Conservation (phyloP, 2,797 vertebrate species). For the Mus caroli region DNA sequence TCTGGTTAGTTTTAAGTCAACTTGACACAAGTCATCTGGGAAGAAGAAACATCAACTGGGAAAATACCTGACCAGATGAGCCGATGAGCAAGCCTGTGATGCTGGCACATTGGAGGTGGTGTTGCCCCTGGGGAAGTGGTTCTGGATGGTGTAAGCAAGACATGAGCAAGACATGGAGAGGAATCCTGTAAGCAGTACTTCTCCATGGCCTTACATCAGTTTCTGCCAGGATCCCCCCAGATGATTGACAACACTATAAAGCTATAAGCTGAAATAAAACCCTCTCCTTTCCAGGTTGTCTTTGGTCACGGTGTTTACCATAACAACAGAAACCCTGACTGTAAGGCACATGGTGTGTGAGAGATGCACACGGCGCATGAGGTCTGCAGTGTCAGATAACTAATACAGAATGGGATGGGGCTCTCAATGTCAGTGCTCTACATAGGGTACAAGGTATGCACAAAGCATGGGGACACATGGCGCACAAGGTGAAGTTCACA, state of each 20-base stretch:
- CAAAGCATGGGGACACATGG: not conserved
- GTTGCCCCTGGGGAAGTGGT: not conserved
- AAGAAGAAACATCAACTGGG: not conserved
- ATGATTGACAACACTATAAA: not conserved
- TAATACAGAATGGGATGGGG: not conserved
- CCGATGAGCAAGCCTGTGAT: not conserved
- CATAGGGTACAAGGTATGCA: not conserved
- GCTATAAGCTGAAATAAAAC: not conserved
- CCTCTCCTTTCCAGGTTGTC: too few relatives aligned
- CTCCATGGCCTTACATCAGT: not conserved
- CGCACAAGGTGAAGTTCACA: not conserved
- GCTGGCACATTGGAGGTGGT: not conserved
- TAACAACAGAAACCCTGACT: not conserved
- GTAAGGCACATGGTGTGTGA: too few relatives aligned
- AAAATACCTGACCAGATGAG: not conserved
- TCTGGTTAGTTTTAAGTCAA: not conserved
- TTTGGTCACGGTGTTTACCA: not conserved
- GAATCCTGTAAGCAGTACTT: not conserved
- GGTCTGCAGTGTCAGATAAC: not conserved
- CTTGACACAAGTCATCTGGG: not conserved
- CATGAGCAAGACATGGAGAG: not conserved
- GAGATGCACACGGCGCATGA: too few relatives aligned
- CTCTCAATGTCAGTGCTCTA: too few relatives aligned
- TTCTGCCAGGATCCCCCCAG: not conserved
- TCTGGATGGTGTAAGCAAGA: too few relatives aligned